phyloP scores from a whole-genome alignment of 2,888 invertebrate species.

The Zeuzera pyrina region DNA sequence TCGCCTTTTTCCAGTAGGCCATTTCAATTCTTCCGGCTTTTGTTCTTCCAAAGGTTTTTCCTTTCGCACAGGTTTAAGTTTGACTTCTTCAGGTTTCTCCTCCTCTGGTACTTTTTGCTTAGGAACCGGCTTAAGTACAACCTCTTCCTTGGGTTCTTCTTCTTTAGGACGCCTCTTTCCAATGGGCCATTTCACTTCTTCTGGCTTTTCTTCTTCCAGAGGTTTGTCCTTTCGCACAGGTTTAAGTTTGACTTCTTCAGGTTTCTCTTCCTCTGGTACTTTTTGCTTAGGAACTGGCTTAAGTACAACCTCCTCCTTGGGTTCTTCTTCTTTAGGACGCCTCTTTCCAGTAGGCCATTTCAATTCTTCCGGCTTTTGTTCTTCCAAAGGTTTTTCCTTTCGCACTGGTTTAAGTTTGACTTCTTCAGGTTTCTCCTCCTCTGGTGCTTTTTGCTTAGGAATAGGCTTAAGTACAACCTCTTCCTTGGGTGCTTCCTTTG shows the following conservation, averaged over 20 bases:
- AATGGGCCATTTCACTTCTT: conserved; percentile 28
- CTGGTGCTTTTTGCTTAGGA: conserved; percentile 21
- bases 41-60: conserved; percentile 29
- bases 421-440: conserved; percentile 19
- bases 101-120: conserved; percentile 19
- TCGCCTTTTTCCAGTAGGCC: conserved; percentile 24
- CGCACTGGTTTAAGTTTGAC: conserved; percentile 12
- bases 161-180: conserved; percentile 39
- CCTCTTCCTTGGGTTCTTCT: conserved; percentile 54
- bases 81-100: conserved; percentile 11
- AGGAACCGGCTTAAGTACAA: conserved; percentile 58
- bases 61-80: conserved; percentile 34
- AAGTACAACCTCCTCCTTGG: conserved; percentile 33
- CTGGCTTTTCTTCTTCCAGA: conserved; percentile 17
- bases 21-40: conserved; percentile 19
- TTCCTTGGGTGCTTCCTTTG: conserved; percentile 23
- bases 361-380: conserved; percentile 42
- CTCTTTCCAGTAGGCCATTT: conserved; percentile 19
- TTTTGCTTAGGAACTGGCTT: conserved; percentile 40
- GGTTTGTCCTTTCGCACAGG: conserved; percentile 19
- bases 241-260: conserved; percentile 20
- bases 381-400: conserved; percentile 18
- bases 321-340: conserved; percentile 27
- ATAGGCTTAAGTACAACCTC: conserved; percentile 41
- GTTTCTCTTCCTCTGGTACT: conserved; percentile 43